Percentiles rank a stretch among this genome's conserved stretches.
Evolutionary conservation across 2,888 invertebrate species (phyloP).

Genomic region (Ochlodes sylvanus): DNA sequence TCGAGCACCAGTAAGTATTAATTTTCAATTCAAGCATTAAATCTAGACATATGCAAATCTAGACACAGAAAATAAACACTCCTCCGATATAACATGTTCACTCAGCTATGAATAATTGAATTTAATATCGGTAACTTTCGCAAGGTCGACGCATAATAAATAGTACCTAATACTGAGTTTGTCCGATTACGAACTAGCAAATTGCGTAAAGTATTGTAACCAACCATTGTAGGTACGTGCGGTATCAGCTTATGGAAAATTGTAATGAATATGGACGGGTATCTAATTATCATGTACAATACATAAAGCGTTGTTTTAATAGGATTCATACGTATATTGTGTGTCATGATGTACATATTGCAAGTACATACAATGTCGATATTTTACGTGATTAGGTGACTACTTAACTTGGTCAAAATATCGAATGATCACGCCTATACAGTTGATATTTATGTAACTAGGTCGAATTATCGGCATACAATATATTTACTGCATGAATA

Average conservation of each 20-base stretch:
- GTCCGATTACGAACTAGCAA: conserved; percentile 18
- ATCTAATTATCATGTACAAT: not conserved
- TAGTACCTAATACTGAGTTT: conserved; percentile 7
- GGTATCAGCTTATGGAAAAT: conserved; percentile 2
- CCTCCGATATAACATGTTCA: conserved; percentile 4
- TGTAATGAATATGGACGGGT: not conserved
- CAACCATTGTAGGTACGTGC: not conserved
- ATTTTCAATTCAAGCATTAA: not conserved
- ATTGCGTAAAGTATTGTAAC: not conserved
- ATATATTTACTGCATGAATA: too few species aligned
- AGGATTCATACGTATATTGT: too few species aligned
- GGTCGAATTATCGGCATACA: too few species aligned
- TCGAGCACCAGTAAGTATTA: too few species aligned
- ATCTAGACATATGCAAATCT: not conserved
- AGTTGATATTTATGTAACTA: too few species aligned
- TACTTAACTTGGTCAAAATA: too few species aligned
- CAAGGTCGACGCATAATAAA: conserved; percentile 21
- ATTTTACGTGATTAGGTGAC: too few species aligned
- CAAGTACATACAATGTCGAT: too few species aligned
- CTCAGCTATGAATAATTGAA: conserved; percentile 23
- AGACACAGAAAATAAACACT: not conserved
- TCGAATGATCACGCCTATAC: too few species aligned
- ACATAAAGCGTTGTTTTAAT: too few species aligned
- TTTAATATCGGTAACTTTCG: conserved; percentile 15
- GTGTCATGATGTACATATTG: too few species aligned